A percentile compares a stretch with the other conserved stretches of the same genome.
Conservation (phyloP, 2,113 vertebrate genomes). For the Oryzias celebensis region DNA sequence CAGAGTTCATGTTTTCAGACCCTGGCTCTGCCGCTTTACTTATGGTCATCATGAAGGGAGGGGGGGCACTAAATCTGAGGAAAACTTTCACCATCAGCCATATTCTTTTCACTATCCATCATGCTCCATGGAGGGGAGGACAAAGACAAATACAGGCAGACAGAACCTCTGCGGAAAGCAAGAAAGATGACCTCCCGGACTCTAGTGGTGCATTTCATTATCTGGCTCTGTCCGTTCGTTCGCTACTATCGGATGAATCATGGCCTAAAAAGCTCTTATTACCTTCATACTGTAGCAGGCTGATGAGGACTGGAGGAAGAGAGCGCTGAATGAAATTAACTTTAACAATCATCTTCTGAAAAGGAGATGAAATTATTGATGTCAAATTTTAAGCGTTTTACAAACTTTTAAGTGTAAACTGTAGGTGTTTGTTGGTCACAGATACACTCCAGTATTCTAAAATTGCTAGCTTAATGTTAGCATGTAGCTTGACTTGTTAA, state of each 20-base stretch:
- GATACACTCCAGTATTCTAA: too few relatives aligned
- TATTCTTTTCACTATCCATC: conserved; percentile 71
- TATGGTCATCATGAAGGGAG: conserved; percentile 39
- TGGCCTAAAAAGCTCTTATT: conserved; percentile 48
- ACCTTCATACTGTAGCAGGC: conserved; percentile 1
- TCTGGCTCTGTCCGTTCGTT: conserved; percentile 57
- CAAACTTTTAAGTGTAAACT: too few relatives aligned
- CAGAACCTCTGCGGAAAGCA: conserved; percentile 49
- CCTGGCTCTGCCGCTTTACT: conserved; percentile 57
- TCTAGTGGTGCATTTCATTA: conserved; percentile 63
- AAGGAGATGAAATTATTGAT: background rate
- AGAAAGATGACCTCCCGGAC: conserved; percentile 65
- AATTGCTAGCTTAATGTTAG: too few relatives aligned
- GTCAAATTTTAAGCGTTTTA: too few relatives aligned
- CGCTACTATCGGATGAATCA: conserved; percentile 32
- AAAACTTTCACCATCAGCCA: conserved; percentile 59
- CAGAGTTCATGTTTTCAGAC: conserved; percentile 53
- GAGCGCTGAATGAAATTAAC: conserved; percentile 21
- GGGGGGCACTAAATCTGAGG: conserved; percentile 29
- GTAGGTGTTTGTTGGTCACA: too few relatives aligned
- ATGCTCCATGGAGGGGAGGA: conserved; percentile 65
- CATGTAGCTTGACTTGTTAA: too few relatives aligned
- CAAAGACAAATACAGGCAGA: conserved; percentile 69
- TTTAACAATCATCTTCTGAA: conserved; percentile 13
- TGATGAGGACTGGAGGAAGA: conserved; percentile 2